These are phyloP conservation scores for Cephus spinipes DNA, from an alignment of 2,888 invertebrate species.

Conservation along the genomic window DNA sequence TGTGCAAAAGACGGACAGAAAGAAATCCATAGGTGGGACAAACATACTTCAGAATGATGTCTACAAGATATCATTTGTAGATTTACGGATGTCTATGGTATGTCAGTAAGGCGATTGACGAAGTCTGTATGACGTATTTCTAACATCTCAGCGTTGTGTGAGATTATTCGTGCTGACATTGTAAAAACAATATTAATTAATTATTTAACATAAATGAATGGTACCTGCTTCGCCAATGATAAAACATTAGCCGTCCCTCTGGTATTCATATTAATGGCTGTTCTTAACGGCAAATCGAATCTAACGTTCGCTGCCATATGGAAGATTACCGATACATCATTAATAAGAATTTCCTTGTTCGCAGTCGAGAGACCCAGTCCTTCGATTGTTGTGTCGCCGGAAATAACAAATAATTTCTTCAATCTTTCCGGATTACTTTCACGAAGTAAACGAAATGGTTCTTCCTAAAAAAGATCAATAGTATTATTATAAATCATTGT, in stretches of 20 bases:
- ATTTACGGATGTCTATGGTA: too few species aligned
- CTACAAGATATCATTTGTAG: too few species aligned
- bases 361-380: slow-evolving; percentile 72
- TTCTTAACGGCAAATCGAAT: slow-evolving; percentile 76
- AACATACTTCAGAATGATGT: too few species aligned
- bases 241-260: slow-evolving; percentile 71
- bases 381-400: slow-evolving; percentile 75
- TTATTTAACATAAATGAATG: background rate
- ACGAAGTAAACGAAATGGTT: slow-evolving; percentile 66
- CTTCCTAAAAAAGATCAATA: slow-evolving; percentile 46
- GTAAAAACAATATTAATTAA: background rate
- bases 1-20: too few species aligned
- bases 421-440: slow-evolving; percentile 71
- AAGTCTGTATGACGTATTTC: too few species aligned
- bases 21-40: too few species aligned
- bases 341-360: slow-evolving; percentile 71
- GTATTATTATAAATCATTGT: background rate
- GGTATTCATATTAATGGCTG: slow-evolving; percentile 75
- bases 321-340: slow-evolving; percentile 79
- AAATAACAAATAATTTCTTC: slow-evolving; percentile 74
- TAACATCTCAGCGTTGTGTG: too few species aligned
- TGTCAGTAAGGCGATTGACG: too few species aligned
- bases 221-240: slow-evolving; percentile 64
- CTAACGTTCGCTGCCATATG: slow-evolving; percentile 90
- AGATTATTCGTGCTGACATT: background rate